phyloP scores from a whole-genome alignment of 2,888 invertebrate genomes.

The Zhuqinia jingwanae region DNA sequence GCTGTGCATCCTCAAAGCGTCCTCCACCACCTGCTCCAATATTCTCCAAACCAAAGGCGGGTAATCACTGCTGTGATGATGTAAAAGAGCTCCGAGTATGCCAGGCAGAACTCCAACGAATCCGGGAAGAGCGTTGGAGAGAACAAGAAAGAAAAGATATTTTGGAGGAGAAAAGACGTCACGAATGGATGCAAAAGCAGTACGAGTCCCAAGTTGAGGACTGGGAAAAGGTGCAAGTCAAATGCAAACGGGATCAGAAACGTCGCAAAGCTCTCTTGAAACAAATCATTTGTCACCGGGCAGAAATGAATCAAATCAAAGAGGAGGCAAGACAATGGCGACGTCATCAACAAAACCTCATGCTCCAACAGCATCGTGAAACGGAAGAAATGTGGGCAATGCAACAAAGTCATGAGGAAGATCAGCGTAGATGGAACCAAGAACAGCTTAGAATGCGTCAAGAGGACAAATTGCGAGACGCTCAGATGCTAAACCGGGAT shows the following conservation, averaged over 20 bases:
- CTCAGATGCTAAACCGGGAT: constrained; percentile 31
- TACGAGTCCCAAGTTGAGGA: constrained; percentile 10
- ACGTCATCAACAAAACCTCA: constrained; percentile 14
- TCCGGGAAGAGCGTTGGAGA: constrained; percentile 49
- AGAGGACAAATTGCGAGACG: constrained; percentile 35
- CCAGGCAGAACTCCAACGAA: constrained; percentile 43
- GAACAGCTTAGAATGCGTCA: constrained; percentile 26
- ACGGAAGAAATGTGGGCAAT: constrained; percentile 35
- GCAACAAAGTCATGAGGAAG: constrained; percentile 43
- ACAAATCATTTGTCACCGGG: constrained; percentile 31
- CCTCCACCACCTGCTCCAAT: background rate
- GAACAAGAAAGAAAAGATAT: constrained; percentile 36
- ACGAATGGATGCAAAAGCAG: constrained; percentile 51
- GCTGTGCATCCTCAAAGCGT: background rate
- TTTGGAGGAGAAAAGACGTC: constrained; percentile 40
- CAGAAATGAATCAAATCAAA: constrained; percentile 44
- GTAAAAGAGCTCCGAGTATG: constrained; percentile 18
- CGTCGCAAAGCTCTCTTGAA: constrained; percentile 30
- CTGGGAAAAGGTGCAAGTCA: constrained; percentile 41
- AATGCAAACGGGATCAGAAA: constrained; percentile 41
- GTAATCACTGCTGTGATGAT: constrained; percentile 25
- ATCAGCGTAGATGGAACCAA: constrained; percentile 30
- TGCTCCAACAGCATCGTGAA: constrained; percentile 3
- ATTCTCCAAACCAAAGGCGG: background rate
- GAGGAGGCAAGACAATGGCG: constrained; percentile 54